Evolutionary conservation across 2,888 invertebrate species (phyloP).

Genomic region (Mythimna impura): DNA sequence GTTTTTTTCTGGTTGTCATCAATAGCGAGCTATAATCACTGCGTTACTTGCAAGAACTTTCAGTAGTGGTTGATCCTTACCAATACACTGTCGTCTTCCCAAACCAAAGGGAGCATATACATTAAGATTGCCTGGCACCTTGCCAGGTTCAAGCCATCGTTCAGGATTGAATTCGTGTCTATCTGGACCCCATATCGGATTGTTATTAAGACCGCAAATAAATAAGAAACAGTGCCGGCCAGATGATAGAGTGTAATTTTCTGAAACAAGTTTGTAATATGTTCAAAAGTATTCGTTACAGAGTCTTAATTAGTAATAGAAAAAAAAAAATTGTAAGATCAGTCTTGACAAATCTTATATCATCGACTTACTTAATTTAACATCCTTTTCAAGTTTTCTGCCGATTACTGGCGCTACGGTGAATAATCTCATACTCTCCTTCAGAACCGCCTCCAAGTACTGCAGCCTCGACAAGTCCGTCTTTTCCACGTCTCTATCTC

Average conservation of each 20-base stretch:
- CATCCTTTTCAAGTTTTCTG: conserved; percentile 73
- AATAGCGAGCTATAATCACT: too few species aligned
- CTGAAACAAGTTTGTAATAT: conserved; percentile 58
- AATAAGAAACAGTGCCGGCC: conserved; percentile 74
- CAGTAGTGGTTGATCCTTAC: conserved; percentile 54
- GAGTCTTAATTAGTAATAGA: too few species aligned
- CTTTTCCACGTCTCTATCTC: too few species aligned
- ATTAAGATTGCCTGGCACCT: conserved; percentile 68
- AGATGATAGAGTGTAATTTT: conserved; percentile 74
- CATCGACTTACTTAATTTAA: conserved; percentile 77
- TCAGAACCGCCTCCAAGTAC: conserved; percentile 81
- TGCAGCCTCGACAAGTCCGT: conserved; percentile 73
- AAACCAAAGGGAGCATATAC: conserved; percentile 77
- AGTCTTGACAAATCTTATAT: neutral
- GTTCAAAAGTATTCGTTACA: too few species aligned
- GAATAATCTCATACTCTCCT: conserved; percentile 79
- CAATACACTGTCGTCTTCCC: conserved; percentile 79
- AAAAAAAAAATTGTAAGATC: neutral
- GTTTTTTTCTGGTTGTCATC: too few species aligned
- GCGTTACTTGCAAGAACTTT: too few species aligned
- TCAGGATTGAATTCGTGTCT: conserved; percentile 77
- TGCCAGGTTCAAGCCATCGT: conserved; percentile 76
- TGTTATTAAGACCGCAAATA: conserved; percentile 73
- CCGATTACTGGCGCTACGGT: conserved; percentile 77
- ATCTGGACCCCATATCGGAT: conserved; percentile 78